Evolutionary conservation across 2,113 vertebrate species (phyloP), one percentile per base, ranked within the genome.

Genomic region (Talpa occidentalis): DNA sequence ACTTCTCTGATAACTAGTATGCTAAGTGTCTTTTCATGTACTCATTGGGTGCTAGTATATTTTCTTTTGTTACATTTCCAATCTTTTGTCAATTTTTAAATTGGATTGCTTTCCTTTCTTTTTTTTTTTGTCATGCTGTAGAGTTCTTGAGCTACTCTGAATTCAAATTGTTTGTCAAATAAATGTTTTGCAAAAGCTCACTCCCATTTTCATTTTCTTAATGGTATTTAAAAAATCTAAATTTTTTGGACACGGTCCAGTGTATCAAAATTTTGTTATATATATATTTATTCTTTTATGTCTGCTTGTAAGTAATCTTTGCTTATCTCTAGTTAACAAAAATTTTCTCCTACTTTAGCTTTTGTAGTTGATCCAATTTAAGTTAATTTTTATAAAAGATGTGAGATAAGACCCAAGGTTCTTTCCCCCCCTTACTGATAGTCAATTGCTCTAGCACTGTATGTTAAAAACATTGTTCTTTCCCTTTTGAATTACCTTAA

Each of bases 101-200:
- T 52, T 49, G 6, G 19, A n/a, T 90, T 52, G 49, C 72, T 64
- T 64, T 64, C 62, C 14, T 64, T 15, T 32, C 5, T 59, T 59
- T 28, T 88, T 10, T 32, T 69, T 47, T n/a, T 16, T 56, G 47
- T 42, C 12, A 10, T 37, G 26, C 26, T 47, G 10, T 49, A 56
- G 14, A 94, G 60, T 60, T 88, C 76, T 82, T 88, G 76, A 94
- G 30, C 35, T 64, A 56, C 80, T 81, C 82, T 42, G 40, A 26
- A 64, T 64, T 91, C 44, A 24, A 54, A 28, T 47, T 21, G 26
- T 73, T 21, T 49, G 10, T 47, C 26, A 40, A 24, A 60, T 86
- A 70, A 16, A 54, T 54, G 44, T 91, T 91, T 95, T 26, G 67
- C 28, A 69, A 52, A 81, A n/a, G n/a, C 35, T 49, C 78, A n/a